Evolutionary conservation across 2,888 invertebrate genomes (phyloP).

Genomic region (Cephus sareptanus): DNA sequence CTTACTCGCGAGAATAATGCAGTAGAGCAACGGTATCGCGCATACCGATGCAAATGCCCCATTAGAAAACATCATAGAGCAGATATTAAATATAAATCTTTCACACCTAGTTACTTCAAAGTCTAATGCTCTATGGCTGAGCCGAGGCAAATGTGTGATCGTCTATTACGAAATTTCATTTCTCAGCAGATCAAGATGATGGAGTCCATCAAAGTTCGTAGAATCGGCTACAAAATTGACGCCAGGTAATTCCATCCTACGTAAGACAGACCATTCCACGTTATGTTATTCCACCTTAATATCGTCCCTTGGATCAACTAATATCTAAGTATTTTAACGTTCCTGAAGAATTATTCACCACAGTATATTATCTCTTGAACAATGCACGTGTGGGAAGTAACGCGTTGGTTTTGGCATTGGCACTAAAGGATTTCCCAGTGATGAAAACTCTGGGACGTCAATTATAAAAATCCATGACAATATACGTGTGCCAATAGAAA

Average conservation of each 20-base stretch:
- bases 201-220: neutral
- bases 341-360: conserved; percentile 37
- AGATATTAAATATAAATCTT: conserved; percentile 13
- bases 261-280: neutral
- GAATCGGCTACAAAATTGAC: neutral
- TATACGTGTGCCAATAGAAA: neutral
- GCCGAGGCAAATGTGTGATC: neutral
- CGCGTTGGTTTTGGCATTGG: conserved; percentile 55
- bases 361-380: conserved; percentile 18
- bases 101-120: conserved; percentile 8
- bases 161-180: neutral
- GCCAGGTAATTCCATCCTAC: neutral
- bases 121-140: neutral
- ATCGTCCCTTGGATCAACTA: neutral
- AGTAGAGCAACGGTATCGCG: conserved; percentile 15
- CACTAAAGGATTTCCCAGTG: conserved; percentile 35
- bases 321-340: neutral
- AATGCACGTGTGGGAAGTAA: conserved; percentile 41
- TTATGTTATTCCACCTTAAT: neutral
- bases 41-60: conserved; percentile 22
- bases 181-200: neutral
- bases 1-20: conserved; percentile 3
- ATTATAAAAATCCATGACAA: neutral
- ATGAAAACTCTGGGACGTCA: neutral
- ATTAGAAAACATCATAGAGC: conserved; percentile 12